These are phyloP conservation scores for Passerculus sandwichensis DNA, from an alignment of 2,797 vertebrate genomes.

Conservation along the genomic window DNA sequence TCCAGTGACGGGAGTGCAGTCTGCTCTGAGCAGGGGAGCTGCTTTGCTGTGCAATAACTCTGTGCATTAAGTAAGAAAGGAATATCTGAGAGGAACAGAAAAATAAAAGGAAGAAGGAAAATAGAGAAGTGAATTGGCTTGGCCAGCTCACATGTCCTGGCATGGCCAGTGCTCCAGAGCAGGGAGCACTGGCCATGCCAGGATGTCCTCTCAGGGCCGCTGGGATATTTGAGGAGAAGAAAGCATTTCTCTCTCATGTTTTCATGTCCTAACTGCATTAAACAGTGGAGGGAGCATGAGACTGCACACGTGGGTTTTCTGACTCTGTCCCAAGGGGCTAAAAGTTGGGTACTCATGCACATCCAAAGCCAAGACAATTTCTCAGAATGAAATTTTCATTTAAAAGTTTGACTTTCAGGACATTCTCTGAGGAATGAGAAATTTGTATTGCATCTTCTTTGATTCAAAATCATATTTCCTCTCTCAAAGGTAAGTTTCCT, in stretches of 20 bases:
- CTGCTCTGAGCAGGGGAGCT: not conserved
- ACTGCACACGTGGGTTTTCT: fast-evolving
- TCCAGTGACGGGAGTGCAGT: not conserved
- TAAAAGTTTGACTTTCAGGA: not conserved
- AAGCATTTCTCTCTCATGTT: not conserved
- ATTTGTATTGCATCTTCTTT: not conserved
- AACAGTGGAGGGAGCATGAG: not conserved
- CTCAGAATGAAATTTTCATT: not conserved
- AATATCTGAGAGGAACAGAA: not conserved
- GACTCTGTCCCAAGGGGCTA: not conserved
- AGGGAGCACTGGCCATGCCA: not conserved
- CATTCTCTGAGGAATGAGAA: not conserved
- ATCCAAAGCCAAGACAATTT: not conserved
- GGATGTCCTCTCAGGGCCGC: not conserved
- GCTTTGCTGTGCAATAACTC: not conserved
- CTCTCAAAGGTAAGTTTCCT: not conserved
- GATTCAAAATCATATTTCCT: not conserved
- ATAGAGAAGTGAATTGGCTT: not conserved
- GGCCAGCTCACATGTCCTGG: not conserved
- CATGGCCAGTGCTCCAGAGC: not conserved
- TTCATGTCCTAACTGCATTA: not conserved
- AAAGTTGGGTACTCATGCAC: not conserved
- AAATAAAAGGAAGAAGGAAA: not conserved
- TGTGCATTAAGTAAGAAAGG: not conserved
- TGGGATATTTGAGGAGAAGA: not conserved